Evolutionary conservation across 2,797 vertebrate species (phyloP).

Genomic region (Phataginus tetradactyla): DNA sequence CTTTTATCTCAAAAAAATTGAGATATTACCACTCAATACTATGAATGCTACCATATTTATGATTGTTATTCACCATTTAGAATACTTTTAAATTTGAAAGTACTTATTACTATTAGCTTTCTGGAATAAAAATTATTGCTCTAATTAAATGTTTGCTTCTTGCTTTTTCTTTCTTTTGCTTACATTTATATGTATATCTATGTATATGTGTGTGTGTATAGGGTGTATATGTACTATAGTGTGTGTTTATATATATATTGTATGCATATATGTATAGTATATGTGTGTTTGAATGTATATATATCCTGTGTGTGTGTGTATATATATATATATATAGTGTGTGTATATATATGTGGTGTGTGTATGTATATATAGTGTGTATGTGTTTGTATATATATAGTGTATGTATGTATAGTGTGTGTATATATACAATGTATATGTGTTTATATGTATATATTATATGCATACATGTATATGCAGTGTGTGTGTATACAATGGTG

Average conservation of each 20-base stretch:
- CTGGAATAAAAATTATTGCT: background rate
- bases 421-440: too few species aligned
- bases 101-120: background rate
- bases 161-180: background rate
- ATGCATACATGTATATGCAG: too few species aligned
- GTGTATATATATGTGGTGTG: too few species aligned
- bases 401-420: too few species aligned
- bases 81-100: slow-evolving; percentile 3
- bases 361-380: too few species aligned
- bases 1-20: too few species aligned
- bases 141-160: background rate
- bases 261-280: background rate
- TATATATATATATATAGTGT: too few species aligned
- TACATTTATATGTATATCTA: background rate
- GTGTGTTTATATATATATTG: background rate
- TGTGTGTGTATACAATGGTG: too few species aligned
- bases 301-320: background rate
- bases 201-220: background rate
- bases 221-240: background rate
- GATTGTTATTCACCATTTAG: background rate
- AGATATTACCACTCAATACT: background rate
- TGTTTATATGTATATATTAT: too few species aligned
- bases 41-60: background rate
- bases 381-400: too few species aligned
- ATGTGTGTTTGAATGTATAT: background rate